Evolutionary conservation across 2,797 vertebrate genomes (phyloP), one percentile per base, ranked within the genome.

Genomic region (Sibirionetta formosa): DNA sequence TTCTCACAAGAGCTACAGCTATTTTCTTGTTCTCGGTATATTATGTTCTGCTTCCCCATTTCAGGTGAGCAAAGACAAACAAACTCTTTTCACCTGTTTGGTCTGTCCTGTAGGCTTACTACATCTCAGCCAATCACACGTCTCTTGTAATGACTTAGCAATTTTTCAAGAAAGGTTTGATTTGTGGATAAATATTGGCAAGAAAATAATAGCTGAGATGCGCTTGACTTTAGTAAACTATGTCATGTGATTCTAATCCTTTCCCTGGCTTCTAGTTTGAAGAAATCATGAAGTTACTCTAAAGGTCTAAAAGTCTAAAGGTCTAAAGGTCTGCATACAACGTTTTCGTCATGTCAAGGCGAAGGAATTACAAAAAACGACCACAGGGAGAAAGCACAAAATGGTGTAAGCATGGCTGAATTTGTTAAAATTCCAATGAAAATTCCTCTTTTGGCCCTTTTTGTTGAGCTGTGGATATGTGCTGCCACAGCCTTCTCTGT

Each of bases 91-190:
- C 35, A 36, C 54, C 48, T 85, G 22, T 66, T 48, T 73, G 22
- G 27, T 24, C 53, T 83, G 36, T 69, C 91, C 26, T 58, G 24
- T 9, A 65, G 36, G 9, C 79, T 86, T 22, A 44, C 71, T 82
- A 58, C 73, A 70, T 66, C 90, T 33, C 35, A 88, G 90, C 63
- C 9, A 75, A 36, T 81, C 63, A 51, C 61, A 72, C 26, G 29
- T 60, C 26, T 79, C 53, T 69, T 63, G 36, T 8, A 90, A 92
- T 58, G 42, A 90, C 82, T 71, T 78, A 29, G 29, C 69, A 90
- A 88, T 82, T 93, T 93, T 90, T 86, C 73, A 86, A 48, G 73
- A 88, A 82, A 20, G 48, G 72, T 96, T 94, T 54, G 42, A 16
- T 90, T 79, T 31, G 29, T 63, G 58, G 63, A 72, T 86, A 90